Evolutionary conservation across 1,140 invertebrate species (phyloP), one percentile per base, ranked within the genome.

Genomic region (Heliothis subflexa): DNA sequence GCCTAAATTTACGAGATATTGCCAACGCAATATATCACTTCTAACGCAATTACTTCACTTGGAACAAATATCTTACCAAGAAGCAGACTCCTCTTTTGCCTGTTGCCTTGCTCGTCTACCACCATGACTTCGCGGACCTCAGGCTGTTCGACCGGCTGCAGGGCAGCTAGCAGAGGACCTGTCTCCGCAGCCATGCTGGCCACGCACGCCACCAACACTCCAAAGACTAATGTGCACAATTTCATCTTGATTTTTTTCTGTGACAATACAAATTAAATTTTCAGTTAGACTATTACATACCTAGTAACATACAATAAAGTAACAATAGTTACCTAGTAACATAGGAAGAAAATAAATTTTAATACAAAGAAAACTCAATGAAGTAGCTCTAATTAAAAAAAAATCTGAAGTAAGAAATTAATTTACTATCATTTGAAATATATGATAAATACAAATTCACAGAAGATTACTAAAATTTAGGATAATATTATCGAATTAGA

Each of bases 231-330:
- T n/a, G 83, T 66, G 70, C 68, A 88, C 61, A 91, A 54, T 75
- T 88, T 90, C 92, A 93, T 93, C 76, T 80, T 91, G 76, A 71
- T 84, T 86, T 14, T n/a, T 68, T 47, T 68, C 47, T 50, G 13
- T 9, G 14, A 9, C 13, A 45, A n/a, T 81, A 68, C 9, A 18
- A 25, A 64, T 45, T 62, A 40, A n/a, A 16, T 62, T n/a, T 40
- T 40, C 1, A 45, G 2, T n/a, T 40, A 40, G 59, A 10, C 14
- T 1, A 14, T 62, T 33, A n/a, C 2, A 14, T 61, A n/a, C n/a
- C 2, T 33, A 14, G 1, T 40, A 40, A 28, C 33, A 62, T 5
- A 40, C 11, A 49, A 49, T 12, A 49, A 49, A 49, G 13, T 49
- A 49, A 49, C n/a, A n/a, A n/a, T n/a, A n/a, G n/a, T n/a, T n/a